A percentile compares a stretch with the other conserved stretches of the same genome.
Evolutionary conservation across 2,113 vertebrate genomes (phyloP).

Genomic region (Paratilapia polleni): DNA sequence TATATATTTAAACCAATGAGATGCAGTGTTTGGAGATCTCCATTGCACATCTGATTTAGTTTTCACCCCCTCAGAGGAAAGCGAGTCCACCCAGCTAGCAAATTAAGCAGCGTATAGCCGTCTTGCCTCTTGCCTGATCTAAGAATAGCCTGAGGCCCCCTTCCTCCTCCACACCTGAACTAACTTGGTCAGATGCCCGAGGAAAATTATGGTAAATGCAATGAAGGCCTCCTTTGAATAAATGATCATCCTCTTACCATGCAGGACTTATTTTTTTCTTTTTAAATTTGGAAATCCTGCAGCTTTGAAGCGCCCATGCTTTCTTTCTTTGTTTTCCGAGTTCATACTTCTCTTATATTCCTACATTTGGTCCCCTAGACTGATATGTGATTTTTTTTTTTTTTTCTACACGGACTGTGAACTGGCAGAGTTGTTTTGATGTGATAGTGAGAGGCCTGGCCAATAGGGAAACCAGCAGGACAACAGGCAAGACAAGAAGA

Average conservation of each 20-base stretch:
- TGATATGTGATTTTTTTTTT: neutral
- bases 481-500: constrained; percentile 31
- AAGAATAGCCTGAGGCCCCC: constrained; percentile 34
- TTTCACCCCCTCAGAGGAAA: constrained; percentile 45
- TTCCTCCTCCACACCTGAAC: constrained; percentile 52
- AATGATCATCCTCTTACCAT: constrained; percentile 19
- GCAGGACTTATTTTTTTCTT: neutral
- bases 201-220: constrained; percentile 47
- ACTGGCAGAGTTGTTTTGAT: constrained; percentile 15
- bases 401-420: constrained; percentile 1
- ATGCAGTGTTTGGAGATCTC: constrained; percentile 43
- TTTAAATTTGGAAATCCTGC: neutral
- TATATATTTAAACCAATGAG: constrained; percentile 36
- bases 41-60: constrained; percentile 51
- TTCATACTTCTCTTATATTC: neutral
- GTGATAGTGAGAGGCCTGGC: constrained; percentile 13
- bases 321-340: neutral
- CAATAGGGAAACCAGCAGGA: constrained; percentile 38
- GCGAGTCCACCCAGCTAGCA: constrained; percentile 55
- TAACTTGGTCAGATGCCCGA: constrained; percentile 17
- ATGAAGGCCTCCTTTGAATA: constrained; percentile 43
- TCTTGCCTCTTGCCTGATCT: constrained; percentile 39
- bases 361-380: neutral
- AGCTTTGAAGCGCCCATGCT: neutral
- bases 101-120: constrained; percentile 57